Percentiles rank a stretch among this genome's conserved stretches.
Evolutionary conservation across 2,797 vertebrate species (phyloP).

Genomic region (Xiphophorus birchmanni): DNA sequence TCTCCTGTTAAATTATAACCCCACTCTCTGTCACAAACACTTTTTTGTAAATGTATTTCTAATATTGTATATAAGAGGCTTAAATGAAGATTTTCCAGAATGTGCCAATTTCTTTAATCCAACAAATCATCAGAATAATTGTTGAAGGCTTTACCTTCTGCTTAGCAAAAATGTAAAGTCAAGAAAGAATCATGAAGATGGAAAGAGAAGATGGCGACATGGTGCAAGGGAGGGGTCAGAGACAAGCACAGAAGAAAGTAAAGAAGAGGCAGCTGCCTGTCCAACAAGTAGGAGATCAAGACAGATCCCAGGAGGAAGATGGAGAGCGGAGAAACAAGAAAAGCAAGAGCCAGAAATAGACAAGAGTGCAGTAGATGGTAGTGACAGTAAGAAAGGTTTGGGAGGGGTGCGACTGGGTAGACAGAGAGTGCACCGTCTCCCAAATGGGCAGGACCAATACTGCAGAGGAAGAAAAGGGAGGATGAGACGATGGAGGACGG

Average conservation of each 20-base stretch:
- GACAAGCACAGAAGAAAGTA: constrained; percentile 27
- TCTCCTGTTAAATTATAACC: too few species aligned
- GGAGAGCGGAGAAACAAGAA: constrained; percentile 43
- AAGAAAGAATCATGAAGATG: constrained; percentile 17
- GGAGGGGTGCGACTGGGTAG: constrained; percentile 9
- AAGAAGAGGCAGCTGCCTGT: constrained; percentile 28
- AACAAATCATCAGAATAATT: too few species aligned
- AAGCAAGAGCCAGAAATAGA: constrained; percentile 60
- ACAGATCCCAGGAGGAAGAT: constrained; percentile 31
- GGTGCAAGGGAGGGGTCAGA: constrained; percentile 29
- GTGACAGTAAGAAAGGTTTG: constrained; percentile 23
- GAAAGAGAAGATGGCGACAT: not conserved
- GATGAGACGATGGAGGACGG: constrained; percentile 37
- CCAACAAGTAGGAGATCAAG: constrained; percentile 54
- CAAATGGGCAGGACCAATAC: constrained; percentile 54
- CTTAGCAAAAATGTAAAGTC: not conserved
- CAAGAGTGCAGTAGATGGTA: constrained; percentile 27
- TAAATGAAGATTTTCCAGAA: too few species aligned
- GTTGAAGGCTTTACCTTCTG: not conserved
- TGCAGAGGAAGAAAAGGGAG: constrained; percentile 56
- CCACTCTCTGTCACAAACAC: too few species aligned
- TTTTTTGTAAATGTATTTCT: too few species aligned
- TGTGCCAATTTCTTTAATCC: too few species aligned
- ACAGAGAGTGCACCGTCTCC: constrained; percentile 27
- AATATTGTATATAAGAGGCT: too few species aligned